Conservation (phyloP, 2,113 vertebrate genomes). For the Triplophysa rosa region DNA sequence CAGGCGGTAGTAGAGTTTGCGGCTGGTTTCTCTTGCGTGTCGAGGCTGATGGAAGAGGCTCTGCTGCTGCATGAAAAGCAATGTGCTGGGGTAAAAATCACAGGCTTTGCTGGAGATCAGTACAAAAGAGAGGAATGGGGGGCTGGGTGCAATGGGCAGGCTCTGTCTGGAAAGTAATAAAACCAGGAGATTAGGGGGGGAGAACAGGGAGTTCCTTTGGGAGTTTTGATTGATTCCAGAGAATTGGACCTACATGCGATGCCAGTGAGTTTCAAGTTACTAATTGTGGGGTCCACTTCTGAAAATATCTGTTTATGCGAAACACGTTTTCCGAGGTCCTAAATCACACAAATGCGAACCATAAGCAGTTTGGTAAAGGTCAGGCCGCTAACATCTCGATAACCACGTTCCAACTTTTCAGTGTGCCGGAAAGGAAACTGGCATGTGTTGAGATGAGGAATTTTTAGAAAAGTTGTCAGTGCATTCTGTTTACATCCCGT, state of each 20-base stretch:
- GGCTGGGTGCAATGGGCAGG: conserved; percentile 73
- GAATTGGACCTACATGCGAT: conserved; percentile 73
- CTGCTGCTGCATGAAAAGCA: conserved; percentile 72
- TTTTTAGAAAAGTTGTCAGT: neutral
- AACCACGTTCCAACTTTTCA: neutral
- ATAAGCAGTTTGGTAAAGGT: conserved; percentile 33
- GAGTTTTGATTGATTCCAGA: conserved; percentile 80
- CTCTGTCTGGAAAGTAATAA: conserved; percentile 83
- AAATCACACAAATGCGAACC: conserved; percentile 34
- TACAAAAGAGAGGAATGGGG: conserved; percentile 77
- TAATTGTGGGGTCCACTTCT: conserved; percentile 75
- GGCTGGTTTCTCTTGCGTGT: conserved; percentile 62
- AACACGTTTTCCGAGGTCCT: conserved; percentile 65
- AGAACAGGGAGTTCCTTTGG: conserved; percentile 75
- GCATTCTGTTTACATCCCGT: conserved; percentile 62
- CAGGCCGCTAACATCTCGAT: conserved; percentile 9
- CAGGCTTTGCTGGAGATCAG: conserved; percentile 73
- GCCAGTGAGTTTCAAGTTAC: conserved; percentile 73
- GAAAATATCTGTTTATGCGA: conserved; percentile 75
- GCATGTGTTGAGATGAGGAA: neutral
- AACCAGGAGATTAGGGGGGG: conserved; percentile 79
- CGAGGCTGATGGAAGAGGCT: conserved; percentile 72
- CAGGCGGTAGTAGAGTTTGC: conserved; percentile 49
- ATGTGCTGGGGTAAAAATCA: conserved; percentile 70
- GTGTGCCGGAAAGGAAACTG: neutral